These are phyloP conservation scores for Drosophila eugracilis DNA, from an alignment of 1,140 invertebrate species.

Conservation along the genomic window DNA sequence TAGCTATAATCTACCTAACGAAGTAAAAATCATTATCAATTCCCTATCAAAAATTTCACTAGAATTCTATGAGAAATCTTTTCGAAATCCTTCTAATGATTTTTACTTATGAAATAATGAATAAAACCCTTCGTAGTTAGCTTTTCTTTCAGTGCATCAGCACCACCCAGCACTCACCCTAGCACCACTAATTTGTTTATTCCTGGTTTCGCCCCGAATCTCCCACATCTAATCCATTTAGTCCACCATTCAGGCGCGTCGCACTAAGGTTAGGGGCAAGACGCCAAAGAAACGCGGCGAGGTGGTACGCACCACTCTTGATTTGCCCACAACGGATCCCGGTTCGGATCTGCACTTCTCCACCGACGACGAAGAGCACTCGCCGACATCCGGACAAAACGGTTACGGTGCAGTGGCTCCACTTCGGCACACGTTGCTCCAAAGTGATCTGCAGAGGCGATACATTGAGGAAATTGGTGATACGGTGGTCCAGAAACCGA, in stretches of 20 bases:
- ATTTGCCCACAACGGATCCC: conserved; percentile 86
- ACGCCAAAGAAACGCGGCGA: conserved; percentile 66
- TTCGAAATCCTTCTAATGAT: no score
- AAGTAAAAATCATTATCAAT: background rate
- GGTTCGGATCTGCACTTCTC: conserved; percentile 86
- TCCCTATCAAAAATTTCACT: no score
- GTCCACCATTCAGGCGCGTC: conserved; percentile 51
- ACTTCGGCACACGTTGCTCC: conserved; percentile 63
- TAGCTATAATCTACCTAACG: background rate
- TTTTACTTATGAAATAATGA: background rate
- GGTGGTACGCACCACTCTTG: conserved; percentile 84
- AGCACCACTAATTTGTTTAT: background rate
- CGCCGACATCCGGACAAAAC: conserved; percentile 39
- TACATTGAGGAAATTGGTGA: conserved; percentile 78
- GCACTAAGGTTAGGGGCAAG: conserved; percentile 62
- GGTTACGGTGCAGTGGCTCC: conserved; percentile 66
- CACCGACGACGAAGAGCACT: conserved; percentile 85
- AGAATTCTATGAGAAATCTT: background rate
- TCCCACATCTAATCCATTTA: conserved; percentile 21
- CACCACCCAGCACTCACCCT: background rate
- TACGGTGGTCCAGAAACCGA: conserved; percentile 65
- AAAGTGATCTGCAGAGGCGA: conserved; percentile 76
- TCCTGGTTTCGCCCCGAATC: background rate
- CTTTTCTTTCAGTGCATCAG: background rate
- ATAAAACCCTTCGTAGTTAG: background rate